Percentiles rank a stretch among this genome's conserved stretches.
These are phyloP conservation scores for Drosophila sp. DNA, from an alignment of 1,140 invertebrate species.

Conservation along the genomic window DNA sequence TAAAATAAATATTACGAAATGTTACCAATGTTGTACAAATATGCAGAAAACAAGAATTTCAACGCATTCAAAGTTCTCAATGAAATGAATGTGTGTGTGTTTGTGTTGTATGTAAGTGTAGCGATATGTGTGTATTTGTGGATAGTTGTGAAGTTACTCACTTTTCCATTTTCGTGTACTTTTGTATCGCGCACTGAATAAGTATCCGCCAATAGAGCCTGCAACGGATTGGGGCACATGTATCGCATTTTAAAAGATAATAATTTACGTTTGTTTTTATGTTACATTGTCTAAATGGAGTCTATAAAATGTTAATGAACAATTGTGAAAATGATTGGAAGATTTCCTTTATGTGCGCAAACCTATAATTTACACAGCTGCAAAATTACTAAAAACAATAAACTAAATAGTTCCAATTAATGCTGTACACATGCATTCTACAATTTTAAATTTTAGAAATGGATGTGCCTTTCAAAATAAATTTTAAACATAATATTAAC, in stretches of 20 bases:
- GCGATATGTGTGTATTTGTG: conserved; percentile 26
- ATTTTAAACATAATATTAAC: conserved; percentile 10
- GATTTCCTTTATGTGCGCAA: not conserved
- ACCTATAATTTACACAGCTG: not conserved
- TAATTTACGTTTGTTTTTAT: conserved; percentile 31
- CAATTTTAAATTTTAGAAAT: not conserved
- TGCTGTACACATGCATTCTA: not conserved
- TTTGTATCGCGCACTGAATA: conserved; percentile 89
- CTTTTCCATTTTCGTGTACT: conserved; percentile 94
- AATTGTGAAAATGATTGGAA: not conserved
- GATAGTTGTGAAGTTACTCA: conserved; percentile 85
- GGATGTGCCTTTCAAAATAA: not conserved
- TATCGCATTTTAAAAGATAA: conserved; percentile 61
- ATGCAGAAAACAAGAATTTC: conserved; percentile 10
- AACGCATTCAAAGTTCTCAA: conserved; percentile 42
- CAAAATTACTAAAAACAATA: not conserved
- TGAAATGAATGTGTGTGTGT: conserved; percentile 32
- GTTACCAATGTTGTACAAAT: conserved; percentile 9
- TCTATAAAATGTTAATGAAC: conserved; percentile 26
- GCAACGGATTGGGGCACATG: conserved; percentile 64
- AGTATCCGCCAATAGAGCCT: conserved; percentile 86
- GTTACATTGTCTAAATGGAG: conserved; percentile 20
- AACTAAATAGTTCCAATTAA: not conserved
- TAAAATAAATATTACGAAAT: conserved; percentile 5
- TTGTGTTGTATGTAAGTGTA: conserved; percentile 30